phyloP scores from a whole-genome alignment of 2,113 vertebrate species.

The Oreochromis tanganicae region DNA sequence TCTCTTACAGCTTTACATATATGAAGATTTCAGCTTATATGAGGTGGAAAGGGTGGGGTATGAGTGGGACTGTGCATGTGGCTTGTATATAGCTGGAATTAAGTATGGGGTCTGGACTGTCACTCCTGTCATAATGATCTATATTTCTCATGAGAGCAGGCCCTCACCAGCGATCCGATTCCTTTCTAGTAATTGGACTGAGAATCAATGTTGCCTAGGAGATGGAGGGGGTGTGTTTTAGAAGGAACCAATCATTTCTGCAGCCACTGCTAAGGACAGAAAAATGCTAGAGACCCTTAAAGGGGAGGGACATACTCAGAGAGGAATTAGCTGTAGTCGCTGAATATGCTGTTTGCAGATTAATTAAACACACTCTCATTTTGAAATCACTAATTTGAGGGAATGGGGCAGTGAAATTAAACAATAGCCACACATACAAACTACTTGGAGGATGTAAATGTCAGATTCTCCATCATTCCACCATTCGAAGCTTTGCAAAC shows the following conservation, averaged over 20 bases:
- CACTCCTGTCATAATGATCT: conserved; percentile 35
- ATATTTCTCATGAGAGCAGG: conserved; percentile 38
- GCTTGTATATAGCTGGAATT: not conserved
- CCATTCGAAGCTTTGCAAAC: not conserved
- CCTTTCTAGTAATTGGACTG: conserved; percentile 48
- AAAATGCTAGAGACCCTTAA: not conserved
- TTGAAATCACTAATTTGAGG: not conserved
- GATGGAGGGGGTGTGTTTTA: conserved; percentile 41
- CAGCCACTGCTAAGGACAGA: not conserved
- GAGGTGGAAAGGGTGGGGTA: not conserved
- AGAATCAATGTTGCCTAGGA: conserved; percentile 68
- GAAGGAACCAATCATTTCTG: conserved; percentile 44
- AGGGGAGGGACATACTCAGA: not conserved
- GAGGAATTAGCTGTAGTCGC: not conserved
- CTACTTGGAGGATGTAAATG: not conserved
- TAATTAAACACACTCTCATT: not conserved
- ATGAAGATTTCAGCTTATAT: not conserved
- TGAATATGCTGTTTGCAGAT: not conserved
- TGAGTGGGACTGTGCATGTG: not conserved
- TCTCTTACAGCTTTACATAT: not conserved
- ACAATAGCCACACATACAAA: not conserved
- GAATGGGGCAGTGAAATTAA: not conserved
- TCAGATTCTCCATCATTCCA: not conserved
- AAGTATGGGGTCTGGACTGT: not conserved
- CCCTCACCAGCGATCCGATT: conserved; percentile 40